phyloP scores from a whole-genome alignment of 2,797 vertebrate species.

The Gallinago solitaria region DNA sequence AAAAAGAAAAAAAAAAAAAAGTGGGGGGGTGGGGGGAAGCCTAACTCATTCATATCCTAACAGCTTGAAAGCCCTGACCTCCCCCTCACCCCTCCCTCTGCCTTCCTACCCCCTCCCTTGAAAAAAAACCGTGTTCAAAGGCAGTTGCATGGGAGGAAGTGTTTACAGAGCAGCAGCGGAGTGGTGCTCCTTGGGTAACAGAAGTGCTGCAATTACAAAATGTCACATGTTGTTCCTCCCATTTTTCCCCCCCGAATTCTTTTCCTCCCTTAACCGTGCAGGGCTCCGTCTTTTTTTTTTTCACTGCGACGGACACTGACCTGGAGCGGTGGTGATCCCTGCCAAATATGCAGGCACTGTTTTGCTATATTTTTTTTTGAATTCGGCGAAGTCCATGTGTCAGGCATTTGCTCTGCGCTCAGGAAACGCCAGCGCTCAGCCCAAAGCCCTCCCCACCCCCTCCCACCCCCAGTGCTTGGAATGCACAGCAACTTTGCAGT shows the following conservation, averaged over 20 bases:
- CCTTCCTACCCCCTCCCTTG: not conserved
- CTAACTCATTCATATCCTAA: conserved; percentile 33
- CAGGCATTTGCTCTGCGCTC: conserved; percentile 76
- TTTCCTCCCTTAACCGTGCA: conserved; percentile 35
- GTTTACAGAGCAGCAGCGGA: conserved; percentile 63
- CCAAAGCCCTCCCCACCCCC: conserved; percentile 46
- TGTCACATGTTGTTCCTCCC: conserved; percentile 71
- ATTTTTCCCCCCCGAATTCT: conserved; percentile 64
- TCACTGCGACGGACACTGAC: conserved; percentile 78
- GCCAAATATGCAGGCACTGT: conserved; percentile 80
- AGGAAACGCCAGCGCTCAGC: conserved; percentile 74
- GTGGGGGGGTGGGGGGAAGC: fast-evolving
- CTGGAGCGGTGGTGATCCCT: conserved; percentile 74
- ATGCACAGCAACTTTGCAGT: conserved; percentile 69
- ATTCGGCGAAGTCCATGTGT: conserved; percentile 77
- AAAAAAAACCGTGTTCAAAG: conserved; percentile 50
- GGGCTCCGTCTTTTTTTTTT: conserved; percentile 44
- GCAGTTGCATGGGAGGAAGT: conserved; percentile 60
- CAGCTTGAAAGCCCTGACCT: conserved; percentile 50
- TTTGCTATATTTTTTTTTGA: conserved; percentile 79
- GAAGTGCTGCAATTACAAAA: conserved; percentile 49
- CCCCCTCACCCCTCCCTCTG: conserved; percentile 33
- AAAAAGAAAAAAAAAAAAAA: too few relatives aligned
- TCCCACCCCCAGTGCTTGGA: conserved; percentile 48
- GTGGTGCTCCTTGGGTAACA: conserved; percentile 61